Evolutionary conservation across 2,888 invertebrate species (phyloP), one percentile per base, ranked within the genome.

Genomic region (Polydrusus tereticollis): DNA sequence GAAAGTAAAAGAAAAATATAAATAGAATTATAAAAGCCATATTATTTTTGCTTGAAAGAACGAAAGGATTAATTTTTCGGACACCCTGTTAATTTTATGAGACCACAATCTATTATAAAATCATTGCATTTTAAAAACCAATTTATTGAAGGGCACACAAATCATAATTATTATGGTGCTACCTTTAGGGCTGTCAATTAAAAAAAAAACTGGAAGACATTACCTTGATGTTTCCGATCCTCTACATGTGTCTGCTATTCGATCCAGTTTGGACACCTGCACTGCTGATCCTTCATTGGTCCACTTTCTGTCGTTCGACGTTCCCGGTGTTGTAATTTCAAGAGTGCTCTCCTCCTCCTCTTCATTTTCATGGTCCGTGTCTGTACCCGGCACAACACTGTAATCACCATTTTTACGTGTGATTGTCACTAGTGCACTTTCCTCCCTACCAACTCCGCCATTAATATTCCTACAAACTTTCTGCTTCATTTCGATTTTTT

Each of bases 401-500:
- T 93, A 93, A 79, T 92, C 92, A 43, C 92, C 92, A 76, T 92
- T 88, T 80, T 90, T 90, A 65, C 86, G 84, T 18, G 81, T 80
- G 63, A 85, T 85, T 66, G 85, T 85, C 20, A 87, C 86, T 65
- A 86, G 83, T 4, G 85, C 85, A 18, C 77, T 74, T 20, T 80
- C 80, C 18, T 76, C 71, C 21, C 73, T 47, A 72, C 66, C 73
- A 6, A 79, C 77, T 10, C 80, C 80, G 43, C 80, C 80, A 69
- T 82, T 82, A 23, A 77, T 73, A 66, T 79, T 84, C 50, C 83
- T 84, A 57, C 80, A 80, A 43, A 83, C 81, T 77, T 88, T 88
- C 78, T 90, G 89, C 83, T 90, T 91, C 87, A 92, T 89, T 83
- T 93, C 93, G 77, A 94, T 93, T 87, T 93, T 94, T 83, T 93